Conservation (phyloP, 2,797 vertebrate genomes). For the Spea hammondii region DNA sequence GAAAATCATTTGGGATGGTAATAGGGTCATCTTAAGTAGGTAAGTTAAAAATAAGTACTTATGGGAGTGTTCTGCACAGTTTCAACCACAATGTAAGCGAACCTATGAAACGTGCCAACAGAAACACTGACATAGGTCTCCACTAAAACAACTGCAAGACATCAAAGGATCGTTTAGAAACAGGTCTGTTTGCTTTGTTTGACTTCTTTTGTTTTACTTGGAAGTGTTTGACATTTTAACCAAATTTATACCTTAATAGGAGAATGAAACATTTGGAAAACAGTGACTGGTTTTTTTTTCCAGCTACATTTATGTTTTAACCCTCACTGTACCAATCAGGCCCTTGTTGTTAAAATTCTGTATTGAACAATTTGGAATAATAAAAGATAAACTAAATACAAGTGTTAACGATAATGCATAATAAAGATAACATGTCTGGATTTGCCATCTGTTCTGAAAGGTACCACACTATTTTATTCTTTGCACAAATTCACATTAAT, state of each 20-base stretch:
- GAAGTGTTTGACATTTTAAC: constrained; percentile 15
- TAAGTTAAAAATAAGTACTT: constrained; percentile 17
- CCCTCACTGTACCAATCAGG: too few relatives aligned
- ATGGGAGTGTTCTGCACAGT: constrained; percentile 20
- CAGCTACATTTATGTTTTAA: too few relatives aligned
- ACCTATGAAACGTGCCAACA: constrained; percentile 27
- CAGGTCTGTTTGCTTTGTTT: constrained; percentile 45
- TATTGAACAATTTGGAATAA: too few relatives aligned
- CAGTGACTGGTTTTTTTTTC: background rate
- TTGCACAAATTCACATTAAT: too few relatives aligned
- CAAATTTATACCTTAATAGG: background rate
- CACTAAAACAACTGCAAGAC: constrained; percentile 35
- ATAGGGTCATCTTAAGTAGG: background rate
- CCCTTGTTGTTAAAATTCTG: too few relatives aligned
- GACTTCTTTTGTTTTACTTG: constrained; percentile 35
- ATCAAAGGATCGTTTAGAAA: constrained; percentile 30
- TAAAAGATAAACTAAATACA: too few relatives aligned
- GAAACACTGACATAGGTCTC: constrained; percentile 36
- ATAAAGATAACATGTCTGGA: too few relatives aligned
- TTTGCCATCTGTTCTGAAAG: too few relatives aligned
- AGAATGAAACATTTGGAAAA: background rate
- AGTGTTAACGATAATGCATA: too few relatives aligned
- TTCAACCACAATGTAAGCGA: constrained; percentile 28
- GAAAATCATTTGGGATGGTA: too few relatives aligned
- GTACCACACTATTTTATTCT: too few relatives aligned